Base-by-base conservation (phyloP, 1,140 invertebrate species). In the Brachionus angularis region DNA sequence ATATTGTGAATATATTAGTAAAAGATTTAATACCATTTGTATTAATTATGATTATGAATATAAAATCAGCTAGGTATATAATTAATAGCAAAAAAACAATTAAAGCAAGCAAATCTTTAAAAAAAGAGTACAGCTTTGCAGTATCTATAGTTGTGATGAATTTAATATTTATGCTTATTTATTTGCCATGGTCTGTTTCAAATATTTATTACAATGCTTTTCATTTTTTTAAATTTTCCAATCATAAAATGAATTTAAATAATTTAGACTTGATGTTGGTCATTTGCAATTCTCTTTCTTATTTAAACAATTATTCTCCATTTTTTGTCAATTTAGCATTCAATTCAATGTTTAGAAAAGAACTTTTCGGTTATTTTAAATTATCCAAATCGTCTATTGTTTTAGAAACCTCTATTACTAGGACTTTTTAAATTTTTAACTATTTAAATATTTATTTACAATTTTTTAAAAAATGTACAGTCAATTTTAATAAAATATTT, bases 281-380 rank as follows among this genome's bases (percentile, higher is more conserved):
- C 21, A 34, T 55, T 33, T 31, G 27, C 3, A 55, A 55, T 18
- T 55, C 27, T 34, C 14, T 55, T 33, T 31, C 52, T 33, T 55
- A 16, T 55, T 29, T 55, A 7, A 55, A 55, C 16, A 55, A 55
- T 34, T 55, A 55, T 55, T 55, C 52, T 10, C 52, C 52, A 14
- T 55, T 55, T 55, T 18, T 55, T 16, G 34, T 55, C 1, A 55
- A 55, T 34, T 33, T 55, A 18, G n/a, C 34, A 5, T 55, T 55
- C 14, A 55, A 55, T 34, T 33, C 14, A 27, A 55, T 55, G 29
- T 55, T 55, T 18, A n/a, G 34, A 31, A 36, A 31, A 36, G 10
- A 31, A 55, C 10, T 55, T 33, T 18, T 33, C 21, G 52, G 31
- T 29, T 31, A 10, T 34, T 8, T 5, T 55, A 55, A 14, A n/a